phyloP scores from a whole-genome alignment of 2,797 vertebrate species.

The Chelidonichthys spinosus region DNA sequence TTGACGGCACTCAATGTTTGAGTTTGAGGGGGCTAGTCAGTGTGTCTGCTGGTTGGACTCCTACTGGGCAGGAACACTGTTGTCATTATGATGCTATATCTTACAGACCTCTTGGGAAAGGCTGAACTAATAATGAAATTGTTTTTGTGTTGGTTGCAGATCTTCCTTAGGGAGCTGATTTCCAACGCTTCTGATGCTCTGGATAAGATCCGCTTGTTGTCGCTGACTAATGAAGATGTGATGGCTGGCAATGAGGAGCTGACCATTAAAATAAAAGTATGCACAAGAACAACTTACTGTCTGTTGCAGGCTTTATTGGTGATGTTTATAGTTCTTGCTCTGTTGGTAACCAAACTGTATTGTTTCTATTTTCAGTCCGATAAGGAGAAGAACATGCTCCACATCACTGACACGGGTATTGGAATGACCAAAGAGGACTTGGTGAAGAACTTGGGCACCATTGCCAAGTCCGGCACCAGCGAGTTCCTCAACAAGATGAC shows the following conservation, averaged over 20 bases:
- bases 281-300: neutral
- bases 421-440: constrained; percentile 98
- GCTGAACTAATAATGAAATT: neutral
- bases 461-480: constrained; percentile 98
- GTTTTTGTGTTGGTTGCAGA: constrained; percentile 79
- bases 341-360: constrained; percentile 6
- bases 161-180: constrained; percentile 98
- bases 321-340: neutral
- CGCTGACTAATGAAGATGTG: constrained; percentile 92
- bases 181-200: constrained; percentile 98
- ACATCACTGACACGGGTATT: constrained; percentile 96
- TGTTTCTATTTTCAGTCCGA: constrained; percentile 86
- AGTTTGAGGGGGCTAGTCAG: neutral
- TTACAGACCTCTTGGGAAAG: neutral
- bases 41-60: neutral
- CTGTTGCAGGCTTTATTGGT: neutral
- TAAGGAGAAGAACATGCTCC: constrained; percentile 98
- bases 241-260: constrained; percentile 93
- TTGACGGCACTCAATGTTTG: neutral
- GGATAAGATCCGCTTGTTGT: constrained; percentile 96
- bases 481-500: constrained; percentile 97
- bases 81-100: neutral
- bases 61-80: neutral
- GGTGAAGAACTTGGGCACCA: constrained; percentile 96
- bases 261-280: constrained; percentile 97